Evolutionary conservation across 1,140 invertebrate genomes (phyloP), one percentile per base, ranked within the genome.

Genomic region (Eufriesea mexicana): DNA sequence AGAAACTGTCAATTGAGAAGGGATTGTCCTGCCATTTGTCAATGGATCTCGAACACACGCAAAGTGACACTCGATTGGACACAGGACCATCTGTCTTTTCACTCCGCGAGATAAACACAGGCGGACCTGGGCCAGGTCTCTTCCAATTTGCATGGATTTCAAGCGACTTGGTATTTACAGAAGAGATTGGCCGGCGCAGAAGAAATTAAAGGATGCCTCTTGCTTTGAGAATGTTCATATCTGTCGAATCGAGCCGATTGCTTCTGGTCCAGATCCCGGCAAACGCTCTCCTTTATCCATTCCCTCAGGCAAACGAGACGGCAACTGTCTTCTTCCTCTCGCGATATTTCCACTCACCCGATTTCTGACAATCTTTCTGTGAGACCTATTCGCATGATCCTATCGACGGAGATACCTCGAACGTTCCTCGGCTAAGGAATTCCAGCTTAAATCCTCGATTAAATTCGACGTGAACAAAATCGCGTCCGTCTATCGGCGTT

Each of bases 201-300:
- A 77, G 74, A 68, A 88, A 84, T 87, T 87, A 84, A 84, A 88
- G 67, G 61, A 54, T n/a, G 14, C 49, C 59, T 64, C 68, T 55
- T 18, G 67, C 79, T 88, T 89, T 85, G 86, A 88, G n/a, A 51
- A 68, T 67, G 75, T 70, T 68, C 62, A 61, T 79, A 64, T 79
- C 61, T 75, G 61, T 62, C 54, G 79, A 83, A 85, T 71, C 83
- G 74, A 23, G 12, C 62, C 79, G 84, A 88, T 88, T 88, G 79
- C 49, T 88, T 70, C 86, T 62, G 83, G 79, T 79, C 62, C 83
- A 71, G 49, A 51, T 64, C 57, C 59, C 74, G 45, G 57, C 64
- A 83, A 77, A 86, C 78, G 79, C 68, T 75, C 74, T 47, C 68
- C 76, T 89, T 89, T 89, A 89, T 85, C 73, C 70, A 64, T 79